Percentiles rank a stretch among this genome's conserved stretches.
Conservation (phyloP, 2,797 vertebrate genomes). For the Sus cebifrons region DNA sequence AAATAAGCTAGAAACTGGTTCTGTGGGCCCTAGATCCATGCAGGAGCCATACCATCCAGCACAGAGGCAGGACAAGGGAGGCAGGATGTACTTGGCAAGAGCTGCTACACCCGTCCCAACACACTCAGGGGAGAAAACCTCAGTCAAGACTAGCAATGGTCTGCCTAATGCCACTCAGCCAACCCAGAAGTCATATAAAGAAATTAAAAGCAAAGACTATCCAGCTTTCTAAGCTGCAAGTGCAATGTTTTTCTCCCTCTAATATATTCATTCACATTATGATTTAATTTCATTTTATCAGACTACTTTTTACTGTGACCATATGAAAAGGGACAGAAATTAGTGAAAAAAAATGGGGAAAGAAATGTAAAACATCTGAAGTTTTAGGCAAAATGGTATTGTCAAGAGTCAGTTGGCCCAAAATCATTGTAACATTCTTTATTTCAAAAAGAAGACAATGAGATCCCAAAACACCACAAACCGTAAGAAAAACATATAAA, state of each 20-base stretch:
- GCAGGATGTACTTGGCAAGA: background rate
- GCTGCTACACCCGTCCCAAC: background rate
- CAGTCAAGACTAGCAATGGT: background rate
- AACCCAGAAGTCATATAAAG: background rate
- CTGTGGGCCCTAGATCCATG: background rate
- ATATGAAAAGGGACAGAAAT: background rate
- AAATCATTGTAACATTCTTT: background rate
- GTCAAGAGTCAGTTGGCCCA: background rate
- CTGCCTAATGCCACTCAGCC: background rate
- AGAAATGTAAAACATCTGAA: background rate
- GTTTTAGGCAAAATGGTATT: background rate
- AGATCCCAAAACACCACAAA: background rate
- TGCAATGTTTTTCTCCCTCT: background rate
- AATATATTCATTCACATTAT: background rate
- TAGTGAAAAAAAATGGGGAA: background rate
- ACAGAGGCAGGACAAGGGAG: accelerated
- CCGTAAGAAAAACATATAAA: background rate
- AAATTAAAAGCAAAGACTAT: constrained; percentile 32
- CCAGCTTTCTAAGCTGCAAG: background rate
- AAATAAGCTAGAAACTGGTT: background rate
- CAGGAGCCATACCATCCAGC: background rate
- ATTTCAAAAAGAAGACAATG: constrained; percentile 41
- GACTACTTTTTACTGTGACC: background rate
- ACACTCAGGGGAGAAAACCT: background rate
- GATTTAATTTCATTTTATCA: background rate